Evolutionary conservation across 1,140 invertebrate species (phyloP).

Genomic region (Drosophila pachea): DNA sequence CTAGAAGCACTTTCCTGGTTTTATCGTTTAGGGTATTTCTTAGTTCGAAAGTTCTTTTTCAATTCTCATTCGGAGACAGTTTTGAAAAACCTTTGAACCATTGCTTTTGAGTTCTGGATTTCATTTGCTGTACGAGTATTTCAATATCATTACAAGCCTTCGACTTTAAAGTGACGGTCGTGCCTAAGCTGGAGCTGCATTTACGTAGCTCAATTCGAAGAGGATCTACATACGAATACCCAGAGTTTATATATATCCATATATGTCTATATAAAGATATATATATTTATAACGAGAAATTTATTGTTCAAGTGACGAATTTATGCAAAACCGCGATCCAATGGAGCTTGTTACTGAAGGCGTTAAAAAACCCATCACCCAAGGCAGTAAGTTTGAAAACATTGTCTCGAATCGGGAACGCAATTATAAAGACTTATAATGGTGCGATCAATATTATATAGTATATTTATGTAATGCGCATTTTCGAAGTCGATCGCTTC

Average conservation of each 20-base stretch:
- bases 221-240: too few relatives aligned
- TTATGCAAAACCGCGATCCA: constrained; percentile 3
- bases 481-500: too few relatives aligned
- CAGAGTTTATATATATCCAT: constrained; percentile 9
- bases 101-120: constrained; percentile 36
- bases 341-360: constrained; percentile 49
- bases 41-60: not conserved
- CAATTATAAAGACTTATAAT: not conserved
- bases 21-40: constrained; percentile 22
- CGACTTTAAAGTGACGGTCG: constrained; percentile 59
- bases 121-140: constrained; percentile 37
- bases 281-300: constrained; percentile 6
- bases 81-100: constrained; percentile 57
- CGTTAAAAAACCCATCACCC: constrained; percentile 38
- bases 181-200: constrained; percentile 32
- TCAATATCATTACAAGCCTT: constrained; percentile 55
- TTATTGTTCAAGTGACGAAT: constrained; percentile 14
- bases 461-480: not conserved
- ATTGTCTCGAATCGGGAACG: not conserved
- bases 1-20: too few relatives aligned
- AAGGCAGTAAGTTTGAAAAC: constrained; percentile 54
- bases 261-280: constrained; percentile 1
- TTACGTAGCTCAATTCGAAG: not conserved
- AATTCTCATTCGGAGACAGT: constrained; percentile 13
- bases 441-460: not conserved